A percentile compares a stretch with the other conserved stretches of the same genome.
phyloP scores from a whole-genome alignment of 2,113 vertebrate genomes.

The Ictalurus furcatus region DNA sequence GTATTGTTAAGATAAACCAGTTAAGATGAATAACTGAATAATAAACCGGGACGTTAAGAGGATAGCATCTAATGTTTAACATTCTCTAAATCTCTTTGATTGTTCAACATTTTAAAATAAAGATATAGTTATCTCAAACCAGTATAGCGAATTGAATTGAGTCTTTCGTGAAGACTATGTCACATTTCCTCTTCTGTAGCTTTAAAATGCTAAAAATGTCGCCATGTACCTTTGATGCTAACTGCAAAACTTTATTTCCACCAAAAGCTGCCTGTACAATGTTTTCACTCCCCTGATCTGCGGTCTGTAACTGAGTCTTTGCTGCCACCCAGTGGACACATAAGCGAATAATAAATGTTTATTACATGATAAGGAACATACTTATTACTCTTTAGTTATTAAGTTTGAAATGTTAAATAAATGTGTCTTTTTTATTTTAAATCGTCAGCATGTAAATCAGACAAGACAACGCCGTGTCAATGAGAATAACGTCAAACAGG shows the following conservation, averaged over 20 bases:
- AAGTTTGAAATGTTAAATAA: not conserved
- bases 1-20: not conserved
- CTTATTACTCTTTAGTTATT: not conserved
- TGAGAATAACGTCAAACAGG: not conserved
- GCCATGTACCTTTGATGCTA: not conserved
- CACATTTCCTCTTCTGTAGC: not conserved
- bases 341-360: not conserved
- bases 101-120: not conserved
- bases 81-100: not conserved
- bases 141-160: not conserved
- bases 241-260: not conserved
- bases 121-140: not conserved
- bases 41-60: not conserved
- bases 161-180: not conserved
- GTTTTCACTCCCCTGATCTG: not conserved
- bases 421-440: not conserved
- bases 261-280: not conserved
- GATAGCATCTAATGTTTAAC: not conserved
- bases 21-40: not conserved
- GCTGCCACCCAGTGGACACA: slow-evolving; percentile 20
- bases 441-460: not conserved
- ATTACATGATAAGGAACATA: not conserved
- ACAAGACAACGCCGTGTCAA: not conserved
- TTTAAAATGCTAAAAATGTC: not conserved
- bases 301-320: not conserved